A percentile compares a stretch with the other conserved stretches of the same genome.
Evolutionary conservation across 2,797 vertebrate genomes (phyloP).

Genomic region (Falco columbarius): DNA sequence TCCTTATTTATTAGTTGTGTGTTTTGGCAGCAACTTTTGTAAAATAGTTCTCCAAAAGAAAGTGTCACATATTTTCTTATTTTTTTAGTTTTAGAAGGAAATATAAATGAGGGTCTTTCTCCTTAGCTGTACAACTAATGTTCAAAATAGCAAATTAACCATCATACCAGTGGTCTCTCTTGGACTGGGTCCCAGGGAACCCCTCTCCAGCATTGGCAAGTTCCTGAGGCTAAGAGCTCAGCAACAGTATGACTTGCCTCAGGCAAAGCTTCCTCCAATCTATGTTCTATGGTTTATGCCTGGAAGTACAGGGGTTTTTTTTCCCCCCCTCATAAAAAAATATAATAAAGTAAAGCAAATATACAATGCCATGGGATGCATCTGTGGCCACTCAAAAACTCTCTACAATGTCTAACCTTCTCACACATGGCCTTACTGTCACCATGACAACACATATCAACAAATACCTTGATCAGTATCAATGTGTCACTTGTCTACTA

Average conservation of each 20-base stretch:
- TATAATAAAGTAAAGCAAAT: background rate
- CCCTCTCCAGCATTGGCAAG: background rate
- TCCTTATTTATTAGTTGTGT: background rate
- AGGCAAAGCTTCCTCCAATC: background rate
- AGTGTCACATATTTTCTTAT: background rate
- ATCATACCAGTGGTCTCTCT: background rate
- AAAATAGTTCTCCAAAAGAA: background rate
- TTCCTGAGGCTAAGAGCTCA: background rate
- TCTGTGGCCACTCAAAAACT: background rate
- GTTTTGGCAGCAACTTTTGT: background rate
- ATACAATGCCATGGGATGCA: background rate
- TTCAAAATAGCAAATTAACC: background rate
- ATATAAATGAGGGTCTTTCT: background rate
- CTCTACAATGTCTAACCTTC: background rate
- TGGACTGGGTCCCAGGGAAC: background rate
- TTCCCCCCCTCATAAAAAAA: background rate
- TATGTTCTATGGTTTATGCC: background rate
- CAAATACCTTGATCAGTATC: background rate
- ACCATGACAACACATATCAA: background rate
- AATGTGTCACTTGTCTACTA: background rate
- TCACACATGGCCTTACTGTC: background rate
- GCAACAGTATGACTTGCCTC: background rate
- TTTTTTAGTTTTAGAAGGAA: background rate
- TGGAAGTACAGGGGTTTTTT: background rate
- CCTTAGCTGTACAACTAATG: background rate